Percentiles rank a stretch among this genome's conserved stretches.
Conservation (phyloP, 2,113 vertebrate species). For the Myxocyprinus asiaticus region DNA sequence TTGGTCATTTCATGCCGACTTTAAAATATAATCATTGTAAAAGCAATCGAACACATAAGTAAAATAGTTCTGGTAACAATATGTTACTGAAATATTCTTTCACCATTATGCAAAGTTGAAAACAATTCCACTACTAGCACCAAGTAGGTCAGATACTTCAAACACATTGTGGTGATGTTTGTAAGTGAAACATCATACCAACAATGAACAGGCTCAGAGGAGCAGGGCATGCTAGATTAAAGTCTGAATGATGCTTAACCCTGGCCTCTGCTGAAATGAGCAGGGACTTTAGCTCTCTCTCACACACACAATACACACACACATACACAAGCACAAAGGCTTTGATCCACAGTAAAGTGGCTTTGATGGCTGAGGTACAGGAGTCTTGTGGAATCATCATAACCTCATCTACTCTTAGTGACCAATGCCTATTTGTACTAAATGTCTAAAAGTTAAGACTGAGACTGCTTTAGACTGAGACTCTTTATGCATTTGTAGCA, state of each 20-base stretch:
- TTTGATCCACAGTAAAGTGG: constrained; percentile 29
- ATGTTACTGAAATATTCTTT: constrained; percentile 24
- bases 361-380: constrained; percentile 43
- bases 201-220: constrained; percentile 39
- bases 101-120: constrained; percentile 23
- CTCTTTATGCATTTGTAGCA: not conserved
- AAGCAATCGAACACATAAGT: not conserved
- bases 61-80: not conserved
- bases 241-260: constrained; percentile 57
- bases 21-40: not conserved
- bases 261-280: constrained; percentile 49
- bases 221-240: constrained; percentile 43
- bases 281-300: constrained; percentile 21
- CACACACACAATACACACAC: constrained; percentile 30
- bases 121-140: constrained; percentile 25
- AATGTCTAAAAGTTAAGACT: not conserved
- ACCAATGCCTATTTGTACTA: constrained; percentile 35
- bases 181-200: constrained; percentile 43
- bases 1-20: no score
- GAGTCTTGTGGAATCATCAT: constrained; percentile 39
- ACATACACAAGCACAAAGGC: constrained; percentile 35
- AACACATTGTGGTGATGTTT: constrained; percentile 34
- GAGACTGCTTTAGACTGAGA: constrained; percentile 1
- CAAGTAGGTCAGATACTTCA: constrained; percentile 25
- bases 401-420: constrained; percentile 38